phyloP scores from a whole-genome alignment of 2,797 vertebrate species.

The Pygocentrus nattereri region DNA sequence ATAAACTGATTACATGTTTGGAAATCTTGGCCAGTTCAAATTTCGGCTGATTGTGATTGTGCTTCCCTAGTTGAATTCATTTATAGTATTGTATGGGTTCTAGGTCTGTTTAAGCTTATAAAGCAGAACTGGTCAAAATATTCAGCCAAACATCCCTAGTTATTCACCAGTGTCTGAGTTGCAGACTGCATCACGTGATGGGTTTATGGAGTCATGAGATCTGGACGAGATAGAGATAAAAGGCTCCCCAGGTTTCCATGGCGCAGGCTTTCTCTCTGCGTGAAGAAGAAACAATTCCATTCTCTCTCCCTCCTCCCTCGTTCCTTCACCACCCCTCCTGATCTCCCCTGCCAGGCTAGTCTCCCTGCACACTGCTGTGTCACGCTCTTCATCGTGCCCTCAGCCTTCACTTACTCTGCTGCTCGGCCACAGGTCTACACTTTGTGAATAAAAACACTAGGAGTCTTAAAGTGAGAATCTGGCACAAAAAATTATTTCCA shows the following conservation, averaged over 20 bases:
- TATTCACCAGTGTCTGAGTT: not conserved
- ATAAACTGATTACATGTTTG: no score
- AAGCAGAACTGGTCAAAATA: not conserved
- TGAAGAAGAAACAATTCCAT: constrained; percentile 7
- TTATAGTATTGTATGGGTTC: no score
- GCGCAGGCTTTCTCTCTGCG: constrained; percentile 7
- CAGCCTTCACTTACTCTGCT: not conserved
- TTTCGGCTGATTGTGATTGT: no score
- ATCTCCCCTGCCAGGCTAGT: constrained; percentile 20
- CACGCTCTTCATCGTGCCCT: constrained; percentile 32
- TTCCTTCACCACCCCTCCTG: constrained; percentile 6
- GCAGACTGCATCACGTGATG: constrained; percentile 24
- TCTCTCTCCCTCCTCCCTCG: not conserved
- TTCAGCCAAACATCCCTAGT: not conserved
- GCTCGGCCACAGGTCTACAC: not conserved
- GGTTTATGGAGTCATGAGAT: constrained; percentile 35
- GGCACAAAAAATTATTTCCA: not conserved
- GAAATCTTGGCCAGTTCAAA: no score
- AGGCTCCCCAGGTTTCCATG: constrained; percentile 23
- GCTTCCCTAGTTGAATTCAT: no score
- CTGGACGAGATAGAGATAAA: constrained; percentile 33
- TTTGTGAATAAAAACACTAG: not conserved
- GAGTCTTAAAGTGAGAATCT: not conserved
- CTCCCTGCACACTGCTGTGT: constrained; percentile 23
- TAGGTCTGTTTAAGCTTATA: no score